phyloP scores from a whole-genome alignment of 64 coral and sea anemone genomes.

The Stichodactyla mertensii region DNA sequence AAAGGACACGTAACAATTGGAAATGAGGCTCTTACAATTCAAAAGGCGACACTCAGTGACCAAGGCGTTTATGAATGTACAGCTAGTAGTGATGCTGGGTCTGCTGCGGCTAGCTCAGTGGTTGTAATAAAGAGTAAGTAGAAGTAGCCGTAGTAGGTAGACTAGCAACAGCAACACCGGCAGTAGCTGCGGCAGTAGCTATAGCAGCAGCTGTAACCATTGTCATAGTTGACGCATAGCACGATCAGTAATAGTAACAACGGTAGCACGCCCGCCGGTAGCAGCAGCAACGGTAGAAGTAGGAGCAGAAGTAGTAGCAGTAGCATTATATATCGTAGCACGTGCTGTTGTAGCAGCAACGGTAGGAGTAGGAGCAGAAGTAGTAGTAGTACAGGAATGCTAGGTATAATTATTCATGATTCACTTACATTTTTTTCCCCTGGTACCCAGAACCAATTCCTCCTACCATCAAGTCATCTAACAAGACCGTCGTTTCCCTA shows the following conservation, averaged over 20 bases:
- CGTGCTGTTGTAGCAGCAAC: neutral
- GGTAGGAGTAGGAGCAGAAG: neutral
- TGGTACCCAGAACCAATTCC: conserved; percentile 17
- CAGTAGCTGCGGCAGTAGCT: neutral
- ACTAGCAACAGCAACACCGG: neutral
- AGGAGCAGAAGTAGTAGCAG: too few relatives aligned
- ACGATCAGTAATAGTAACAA: too few relatives aligned
- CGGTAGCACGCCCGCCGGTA: too few relatives aligned
- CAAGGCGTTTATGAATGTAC: conserved; percentile 59
- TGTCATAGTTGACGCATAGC: too few relatives aligned
- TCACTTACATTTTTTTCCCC: neutral
- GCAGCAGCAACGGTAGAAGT: too few relatives aligned
- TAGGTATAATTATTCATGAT: neutral
- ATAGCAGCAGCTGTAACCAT: neutral
- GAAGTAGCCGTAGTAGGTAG: neutral
- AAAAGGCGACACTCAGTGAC: conserved; percentile 32
- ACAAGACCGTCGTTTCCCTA: conserved; percentile 7
- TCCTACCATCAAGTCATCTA: conserved; percentile 3
- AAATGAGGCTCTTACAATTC: neutral
- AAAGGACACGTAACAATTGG: neutral
- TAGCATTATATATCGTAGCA: neutral
- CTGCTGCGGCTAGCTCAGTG: conserved; percentile 17
- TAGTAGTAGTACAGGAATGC: neutral
- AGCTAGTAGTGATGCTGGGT: conserved; percentile 34
- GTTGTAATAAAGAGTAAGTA: conserved; percentile 34